These are phyloP conservation scores for Ethmia dodecea DNA, from an alignment of 2,888 invertebrate genomes.

Conservation along the genomic window DNA sequence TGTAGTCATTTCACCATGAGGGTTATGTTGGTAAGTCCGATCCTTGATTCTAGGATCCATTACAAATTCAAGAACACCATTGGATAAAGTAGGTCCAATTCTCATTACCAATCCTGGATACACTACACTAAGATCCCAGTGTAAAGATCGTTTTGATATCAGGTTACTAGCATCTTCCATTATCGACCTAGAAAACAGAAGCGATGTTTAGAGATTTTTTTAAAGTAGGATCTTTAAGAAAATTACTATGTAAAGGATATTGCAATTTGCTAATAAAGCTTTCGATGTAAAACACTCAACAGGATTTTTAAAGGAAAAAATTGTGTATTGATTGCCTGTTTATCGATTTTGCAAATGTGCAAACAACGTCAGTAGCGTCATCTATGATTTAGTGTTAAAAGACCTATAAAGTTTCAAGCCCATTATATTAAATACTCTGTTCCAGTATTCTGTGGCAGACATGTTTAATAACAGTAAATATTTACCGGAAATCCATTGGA, in stretches of 20 bases:
- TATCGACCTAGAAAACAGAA: constrained; percentile 75
- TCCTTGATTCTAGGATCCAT: constrained; percentile 80
- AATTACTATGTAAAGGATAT: too few relatives aligned
- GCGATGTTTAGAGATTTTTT: constrained; percentile 6
- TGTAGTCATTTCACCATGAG: constrained; percentile 77
- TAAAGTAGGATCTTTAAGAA: not conserved
- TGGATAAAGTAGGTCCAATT: constrained; percentile 84
- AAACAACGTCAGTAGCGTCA: too few relatives aligned
- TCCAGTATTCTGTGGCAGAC: too few relatives aligned
- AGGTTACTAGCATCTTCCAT: constrained; percentile 82
- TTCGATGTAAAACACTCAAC: too few relatives aligned
- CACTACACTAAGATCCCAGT: constrained; percentile 84
- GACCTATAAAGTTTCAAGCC: too few relatives aligned
- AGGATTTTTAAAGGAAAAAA: too few relatives aligned
- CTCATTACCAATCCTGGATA: constrained; percentile 87
- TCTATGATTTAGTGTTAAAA: too few relatives aligned
- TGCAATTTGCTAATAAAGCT: too few relatives aligned
- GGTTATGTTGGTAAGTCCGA: constrained; percentile 67
- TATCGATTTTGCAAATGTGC: too few relatives aligned
- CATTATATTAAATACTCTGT: too few relatives aligned
- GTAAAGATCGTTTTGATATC: constrained; percentile 83
- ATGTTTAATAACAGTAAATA: too few relatives aligned
- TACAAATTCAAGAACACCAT: constrained; percentile 85
- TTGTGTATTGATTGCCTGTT: too few relatives aligned
- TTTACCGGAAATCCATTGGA: constrained; percentile 84